Percentiles rank a stretch among this genome's conserved stretches.
These are phyloP conservation scores for Otolemur crassicaudatus DNA, from an alignment of 2,797 vertebrate genomes.

Conservation along the genomic window DNA sequence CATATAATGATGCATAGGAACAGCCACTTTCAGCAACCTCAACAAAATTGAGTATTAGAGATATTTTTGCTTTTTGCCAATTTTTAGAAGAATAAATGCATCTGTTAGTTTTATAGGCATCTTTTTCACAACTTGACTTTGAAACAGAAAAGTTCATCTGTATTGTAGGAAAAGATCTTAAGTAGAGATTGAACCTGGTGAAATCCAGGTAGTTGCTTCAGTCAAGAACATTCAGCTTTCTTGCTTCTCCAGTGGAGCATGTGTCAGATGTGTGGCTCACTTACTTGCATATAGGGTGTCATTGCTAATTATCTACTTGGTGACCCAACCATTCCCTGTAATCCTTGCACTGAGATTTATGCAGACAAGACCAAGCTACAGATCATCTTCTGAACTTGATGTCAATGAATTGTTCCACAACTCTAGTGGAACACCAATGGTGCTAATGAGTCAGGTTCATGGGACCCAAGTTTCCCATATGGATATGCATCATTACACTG, in stretches of 20 bases:
- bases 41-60: not conserved
- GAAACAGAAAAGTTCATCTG: conserved; percentile 29
- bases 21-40: not conserved
- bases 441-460: not conserved
- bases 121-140: not conserved
- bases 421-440: not conserved
- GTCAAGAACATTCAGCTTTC: not conserved
- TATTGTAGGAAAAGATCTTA: not conserved
- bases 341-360: not conserved
- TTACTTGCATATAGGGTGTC: not conserved
- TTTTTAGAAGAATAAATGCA: conserved; percentile 38
- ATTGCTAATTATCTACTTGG: not conserved
- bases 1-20: not conserved
- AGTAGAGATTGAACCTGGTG: not conserved
- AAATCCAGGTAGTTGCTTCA: not conserved
- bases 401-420: not conserved
- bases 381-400: not conserved
- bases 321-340: not conserved
- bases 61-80: not conserved
- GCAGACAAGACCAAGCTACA: not conserved
- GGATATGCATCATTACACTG: not conserved
- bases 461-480: not conserved
- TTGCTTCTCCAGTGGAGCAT: not conserved
- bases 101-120: not conserved
- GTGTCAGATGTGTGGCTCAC: not conserved